phyloP scores from a whole-genome alignment of 2,113 vertebrate genomes.

The Microtus oregoni region DNA sequence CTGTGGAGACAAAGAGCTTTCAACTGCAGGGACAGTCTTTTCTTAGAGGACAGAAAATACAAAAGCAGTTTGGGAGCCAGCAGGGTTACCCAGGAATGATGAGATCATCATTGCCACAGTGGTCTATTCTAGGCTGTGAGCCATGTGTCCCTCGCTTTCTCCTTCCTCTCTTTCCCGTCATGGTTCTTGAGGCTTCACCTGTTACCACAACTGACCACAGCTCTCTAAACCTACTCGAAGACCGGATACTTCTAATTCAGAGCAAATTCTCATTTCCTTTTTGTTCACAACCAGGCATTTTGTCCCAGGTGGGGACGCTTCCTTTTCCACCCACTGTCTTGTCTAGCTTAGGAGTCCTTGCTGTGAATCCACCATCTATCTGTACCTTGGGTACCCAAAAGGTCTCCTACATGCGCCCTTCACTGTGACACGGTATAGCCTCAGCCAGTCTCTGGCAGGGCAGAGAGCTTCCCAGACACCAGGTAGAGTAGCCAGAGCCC shows the following conservation, averaged over 20 bases:
- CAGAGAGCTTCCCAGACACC: no score
- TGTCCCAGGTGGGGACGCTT: not conserved
- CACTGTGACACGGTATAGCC: not conserved
- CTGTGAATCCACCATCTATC: not conserved
- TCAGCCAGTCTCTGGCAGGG: not conserved
- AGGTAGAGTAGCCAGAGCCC: not conserved
- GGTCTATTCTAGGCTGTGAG: accelerated
- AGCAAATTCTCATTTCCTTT: constrained; percentile 30
- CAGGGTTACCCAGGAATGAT: not conserved
- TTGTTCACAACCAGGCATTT: not conserved
- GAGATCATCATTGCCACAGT: not conserved
- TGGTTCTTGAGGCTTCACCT: constrained; percentile 15
- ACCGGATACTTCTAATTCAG: constrained; percentile 62
- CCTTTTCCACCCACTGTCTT: not conserved
- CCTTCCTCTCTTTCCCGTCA: not conserved
- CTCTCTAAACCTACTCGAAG: not conserved
- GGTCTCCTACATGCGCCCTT: not conserved
- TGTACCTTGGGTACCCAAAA: not conserved
- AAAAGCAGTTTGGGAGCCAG: not conserved
- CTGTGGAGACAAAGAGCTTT: not conserved
- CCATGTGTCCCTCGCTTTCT: not conserved
- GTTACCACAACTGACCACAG: constrained; percentile 45
- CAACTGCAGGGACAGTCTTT: not conserved
- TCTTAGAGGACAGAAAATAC: not conserved
- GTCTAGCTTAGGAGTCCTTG: constrained; percentile 13